These are phyloP conservation scores for Tachina lurida DNA, from an alignment of 2,888 invertebrate species.

Conservation along the genomic window DNA sequence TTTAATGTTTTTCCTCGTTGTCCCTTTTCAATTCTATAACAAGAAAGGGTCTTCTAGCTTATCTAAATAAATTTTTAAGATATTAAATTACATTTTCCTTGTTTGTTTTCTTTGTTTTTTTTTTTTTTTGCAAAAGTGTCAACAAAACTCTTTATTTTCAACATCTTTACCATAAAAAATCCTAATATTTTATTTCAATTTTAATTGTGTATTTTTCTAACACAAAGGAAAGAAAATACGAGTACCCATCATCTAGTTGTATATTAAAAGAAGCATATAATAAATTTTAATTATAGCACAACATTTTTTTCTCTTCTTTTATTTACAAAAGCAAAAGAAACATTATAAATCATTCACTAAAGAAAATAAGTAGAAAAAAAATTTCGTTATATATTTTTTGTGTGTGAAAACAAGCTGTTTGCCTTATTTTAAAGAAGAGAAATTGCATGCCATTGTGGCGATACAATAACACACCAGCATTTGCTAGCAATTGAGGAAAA, in stretches of 20 bases:
- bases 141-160: not conserved
- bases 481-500: slow-evolving; percentile 32
- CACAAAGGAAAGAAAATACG: not conserved
- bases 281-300: slow-evolving; percentile 57
- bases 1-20: no score
- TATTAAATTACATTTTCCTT: no score
- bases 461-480: slow-evolving; percentile 28
- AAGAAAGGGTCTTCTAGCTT: no score
- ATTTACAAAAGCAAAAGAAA: slow-evolving; percentile 32
- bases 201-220: slow-evolving; percentile 23
- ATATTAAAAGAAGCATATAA: slow-evolving; percentile 32
- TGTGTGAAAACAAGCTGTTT: slow-evolving; percentile 37
- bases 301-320: not conserved
- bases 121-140: not conserved
- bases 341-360: slow-evolving; percentile 56
- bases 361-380: not conserved
- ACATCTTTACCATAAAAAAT: not conserved
- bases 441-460: slow-evolving; percentile 32
- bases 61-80: no score
- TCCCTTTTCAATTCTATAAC: no score
- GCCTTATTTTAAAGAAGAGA: slow-evolving; percentile 30
- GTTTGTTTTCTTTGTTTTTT: no score
- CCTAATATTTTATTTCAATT: not conserved
- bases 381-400: not conserved
- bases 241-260: not conserved